phyloP scores from a whole-genome alignment of 2,888 invertebrate species.

The Acanthacorydalis orientalis region DNA sequence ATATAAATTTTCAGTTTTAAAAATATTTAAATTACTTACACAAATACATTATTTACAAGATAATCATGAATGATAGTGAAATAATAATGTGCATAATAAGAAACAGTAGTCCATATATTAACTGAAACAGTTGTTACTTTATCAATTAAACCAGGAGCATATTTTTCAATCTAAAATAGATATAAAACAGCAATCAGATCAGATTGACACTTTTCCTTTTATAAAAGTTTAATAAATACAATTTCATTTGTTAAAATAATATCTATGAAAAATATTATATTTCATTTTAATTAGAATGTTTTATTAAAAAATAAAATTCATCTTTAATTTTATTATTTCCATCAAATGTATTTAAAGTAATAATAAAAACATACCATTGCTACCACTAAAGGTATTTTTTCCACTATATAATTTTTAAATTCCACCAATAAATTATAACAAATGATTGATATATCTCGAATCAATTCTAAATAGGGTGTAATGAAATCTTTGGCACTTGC shows the following conservation, averaged over 20 bases:
- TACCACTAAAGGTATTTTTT: conserved; percentile 29
- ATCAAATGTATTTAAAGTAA: too few relatives aligned
- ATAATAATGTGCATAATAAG: conserved; percentile 32
- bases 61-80: conserved; percentile 37
- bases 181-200: too few relatives aligned
- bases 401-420: conserved; percentile 15
- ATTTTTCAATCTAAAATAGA: conserved; percentile 44
- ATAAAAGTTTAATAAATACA: too few relatives aligned
- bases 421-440: conserved; percentile 27
- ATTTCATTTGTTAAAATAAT: too few relatives aligned
- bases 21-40: conserved; percentile 42
- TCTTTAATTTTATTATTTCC: too few relatives aligned
- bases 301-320: too few relatives aligned
- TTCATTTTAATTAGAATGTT: too few relatives aligned
- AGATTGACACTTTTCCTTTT: too few relatives aligned
- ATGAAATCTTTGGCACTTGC: conserved; percentile 33
- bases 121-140: conserved; percentile 21
- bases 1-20: background rate
- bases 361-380: conserved; percentile 30
- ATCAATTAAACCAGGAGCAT: conserved; percentile 53
- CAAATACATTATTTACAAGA: conserved; percentile 56
- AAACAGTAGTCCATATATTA: conserved; percentile 27
- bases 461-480: conserved; percentile 43
- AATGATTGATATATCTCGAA: conserved; percentile 37
- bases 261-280: too few relatives aligned